phyloP scores from a whole-genome alignment of 2,113 vertebrate genomes.

The Perognathus longimembris region DNA sequence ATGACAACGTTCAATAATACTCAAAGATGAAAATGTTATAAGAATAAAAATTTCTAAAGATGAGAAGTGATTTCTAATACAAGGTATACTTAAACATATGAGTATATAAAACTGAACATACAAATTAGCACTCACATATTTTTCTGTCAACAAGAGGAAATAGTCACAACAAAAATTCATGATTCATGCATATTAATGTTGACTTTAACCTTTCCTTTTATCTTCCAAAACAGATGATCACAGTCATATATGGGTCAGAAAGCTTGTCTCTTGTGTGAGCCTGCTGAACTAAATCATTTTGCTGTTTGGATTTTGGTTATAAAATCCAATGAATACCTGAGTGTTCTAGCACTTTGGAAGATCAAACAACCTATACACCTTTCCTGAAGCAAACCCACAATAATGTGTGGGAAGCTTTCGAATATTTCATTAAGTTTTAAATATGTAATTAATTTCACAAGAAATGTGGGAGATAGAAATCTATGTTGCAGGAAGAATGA shows the following conservation, averaged over 20 bases:
- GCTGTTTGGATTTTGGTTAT: background rate
- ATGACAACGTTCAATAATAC: background rate
- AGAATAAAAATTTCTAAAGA: background rate
- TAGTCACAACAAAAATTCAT: background rate
- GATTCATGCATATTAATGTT: background rate
- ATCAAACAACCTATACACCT: background rate
- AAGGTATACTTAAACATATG: background rate
- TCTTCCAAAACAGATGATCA: background rate
- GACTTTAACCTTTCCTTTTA: background rate
- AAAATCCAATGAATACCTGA: background rate
- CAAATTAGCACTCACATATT: background rate
- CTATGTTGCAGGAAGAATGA: background rate
- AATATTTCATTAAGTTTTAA: background rate
- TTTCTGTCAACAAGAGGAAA: background rate
- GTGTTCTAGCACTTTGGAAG: background rate
- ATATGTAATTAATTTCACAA: background rate
- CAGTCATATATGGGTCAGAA: background rate
- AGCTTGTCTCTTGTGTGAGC: background rate
- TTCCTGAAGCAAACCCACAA: background rate
- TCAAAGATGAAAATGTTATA: constrained; percentile 12
- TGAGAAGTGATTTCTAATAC: background rate
- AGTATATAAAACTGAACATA: background rate
- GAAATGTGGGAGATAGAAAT: background rate
- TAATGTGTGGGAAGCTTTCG: background rate
- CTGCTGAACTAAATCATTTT: background rate